Evolutionary conservation across 2,113 vertebrate genomes (phyloP).

Genomic region (Brachirus orientalis): DNA sequence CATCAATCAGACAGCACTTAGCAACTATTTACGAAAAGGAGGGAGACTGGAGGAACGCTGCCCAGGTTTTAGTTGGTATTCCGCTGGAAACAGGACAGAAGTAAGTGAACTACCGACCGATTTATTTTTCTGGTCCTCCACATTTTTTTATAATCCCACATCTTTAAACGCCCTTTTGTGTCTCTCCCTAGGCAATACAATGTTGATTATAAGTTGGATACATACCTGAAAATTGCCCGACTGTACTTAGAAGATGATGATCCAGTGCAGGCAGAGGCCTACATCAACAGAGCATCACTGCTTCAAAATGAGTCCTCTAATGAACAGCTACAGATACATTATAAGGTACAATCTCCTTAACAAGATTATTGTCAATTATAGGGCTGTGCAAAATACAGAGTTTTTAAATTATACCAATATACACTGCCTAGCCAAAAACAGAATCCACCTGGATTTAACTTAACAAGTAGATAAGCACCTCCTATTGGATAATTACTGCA

Average conservation of each 20-base stretch:
- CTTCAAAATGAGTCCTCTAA: slow-evolving; percentile 99
- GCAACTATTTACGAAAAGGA: slow-evolving; percentile 99
- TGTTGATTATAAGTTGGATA: slow-evolving; percentile 98
- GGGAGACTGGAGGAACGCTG: slow-evolving; percentile 98
- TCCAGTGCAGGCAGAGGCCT: slow-evolving; percentile 97
- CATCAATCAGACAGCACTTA: slow-evolving; percentile 97
- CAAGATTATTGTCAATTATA: not conserved
- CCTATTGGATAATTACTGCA: too few species aligned
- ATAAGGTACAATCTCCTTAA: slow-evolving; percentile 84
- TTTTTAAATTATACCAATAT: too few species aligned
- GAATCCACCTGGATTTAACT: too few species aligned
- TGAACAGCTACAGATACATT: slow-evolving; percentile 98
- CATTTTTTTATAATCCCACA: not conserved
- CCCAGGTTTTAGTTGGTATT: slow-evolving; percentile 97
- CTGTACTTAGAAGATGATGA: slow-evolving; percentile 97
- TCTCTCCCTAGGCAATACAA: slow-evolving; percentile 90
- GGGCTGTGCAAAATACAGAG: too few species aligned
- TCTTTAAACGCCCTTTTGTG: slow-evolving; percentile 11
- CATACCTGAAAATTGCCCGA: slow-evolving; percentile 97
- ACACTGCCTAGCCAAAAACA: too few species aligned
- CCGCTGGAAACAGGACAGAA: slow-evolving; percentile 98
- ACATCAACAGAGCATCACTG: slow-evolving; percentile 96
- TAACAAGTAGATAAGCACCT: too few species aligned
- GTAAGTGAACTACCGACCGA: slow-evolving; percentile 80
- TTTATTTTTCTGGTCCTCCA: not conserved